Evolutionary conservation across 1,140 invertebrate genomes (phyloP), one percentile per base, ranked within the genome.

Genomic region (Drepana arcuata): DNA sequence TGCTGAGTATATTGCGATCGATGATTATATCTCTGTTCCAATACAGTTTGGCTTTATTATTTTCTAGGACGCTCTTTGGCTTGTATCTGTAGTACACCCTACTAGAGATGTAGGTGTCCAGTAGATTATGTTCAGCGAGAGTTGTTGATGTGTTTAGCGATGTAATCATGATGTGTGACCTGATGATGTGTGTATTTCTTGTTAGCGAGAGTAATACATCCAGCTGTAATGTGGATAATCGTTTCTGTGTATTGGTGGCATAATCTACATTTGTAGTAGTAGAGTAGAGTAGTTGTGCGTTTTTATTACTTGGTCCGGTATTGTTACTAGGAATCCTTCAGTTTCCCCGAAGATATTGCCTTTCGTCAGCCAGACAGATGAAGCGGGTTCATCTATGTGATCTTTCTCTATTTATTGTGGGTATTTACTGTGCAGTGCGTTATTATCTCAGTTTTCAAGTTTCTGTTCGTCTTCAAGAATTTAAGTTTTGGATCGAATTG

Each of bases 301-400:
- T 24, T 41, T 21, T 11, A 61, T 39, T 10, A 55, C 36, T 24
- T 58, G 50, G 14, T 62, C 58, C 34, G 58, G 59, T 7, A 62
- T 59, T 5, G 55, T 40, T 2, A 56, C 11, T 1, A 63, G 21
- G 15, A 63, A 63, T 2, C 55, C 55, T 35, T 63, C 51, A 5
- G 59, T 56, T 35, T 63, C 55, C 12, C 37, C 29, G 29, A 46
- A 55, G 1, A 59, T 35, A n/a, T 45, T 14, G 24, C 45, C 55
- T 18, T 16, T 15, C 6, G 16, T 40, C 0, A 62, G 44, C 58
- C 58, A 62, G 3, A 14, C 14, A 7, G 28, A 34, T 0, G 49
- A 53, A 3, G 29, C 36, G 3, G 26, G 12, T 16, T 27, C 29
- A 16, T 53, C 45, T 14, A 57, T 16, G 11, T 46, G 37, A 1